Percentiles rank a stretch among this genome's conserved stretches.
These are phyloP conservation scores for Pediacus dermestoides DNA, from an alignment of 2,888 invertebrate species.

Conservation along the genomic window DNA sequence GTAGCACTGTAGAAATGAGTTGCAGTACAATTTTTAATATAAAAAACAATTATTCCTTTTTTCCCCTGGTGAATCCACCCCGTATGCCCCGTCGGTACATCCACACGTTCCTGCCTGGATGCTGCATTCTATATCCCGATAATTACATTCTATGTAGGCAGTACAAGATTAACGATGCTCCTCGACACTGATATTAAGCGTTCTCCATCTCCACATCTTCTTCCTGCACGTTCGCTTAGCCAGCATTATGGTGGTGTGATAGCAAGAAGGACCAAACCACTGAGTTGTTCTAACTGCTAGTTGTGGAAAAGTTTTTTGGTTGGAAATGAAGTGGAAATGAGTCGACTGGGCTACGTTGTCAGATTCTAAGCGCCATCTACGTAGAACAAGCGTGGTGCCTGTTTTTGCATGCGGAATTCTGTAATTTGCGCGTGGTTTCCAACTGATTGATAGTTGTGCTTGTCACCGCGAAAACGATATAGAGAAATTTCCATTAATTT, in stretches of 20 bases:
- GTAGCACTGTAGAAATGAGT: no score
- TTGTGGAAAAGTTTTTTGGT: no score
- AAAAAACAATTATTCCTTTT: no score
- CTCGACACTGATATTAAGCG: constrained; percentile 50
- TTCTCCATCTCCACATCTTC: constrained; percentile 32
- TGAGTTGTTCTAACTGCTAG: no score
- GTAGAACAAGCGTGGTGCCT: constrained; percentile 25
- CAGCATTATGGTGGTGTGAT: no score
- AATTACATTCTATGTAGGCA: constrained; percentile 51
- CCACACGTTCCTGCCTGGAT: no score
- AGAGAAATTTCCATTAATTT: constrained; percentile 52
- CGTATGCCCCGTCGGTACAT: no score
- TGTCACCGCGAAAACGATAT: constrained; percentile 49
- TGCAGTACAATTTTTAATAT: no score
- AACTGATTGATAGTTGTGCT: constrained; percentile 50
- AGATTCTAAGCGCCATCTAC: constrained; percentile 41
- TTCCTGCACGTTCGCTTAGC: constrained; percentile 12
- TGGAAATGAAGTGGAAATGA: no score
- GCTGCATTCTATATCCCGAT: constrained; percentile 44
- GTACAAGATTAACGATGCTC: constrained; percentile 51
- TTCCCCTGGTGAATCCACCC: no score
- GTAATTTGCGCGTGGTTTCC: constrained; percentile 49
- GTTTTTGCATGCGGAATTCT: constrained; percentile 43
- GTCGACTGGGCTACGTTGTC: no score
- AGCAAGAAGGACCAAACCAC: no score